Percentiles rank a stretch among this genome's conserved stretches.
Evolutionary conservation across 2,888 invertebrate genomes (phyloP).

Genomic region (Tipula lateralis): DNA sequence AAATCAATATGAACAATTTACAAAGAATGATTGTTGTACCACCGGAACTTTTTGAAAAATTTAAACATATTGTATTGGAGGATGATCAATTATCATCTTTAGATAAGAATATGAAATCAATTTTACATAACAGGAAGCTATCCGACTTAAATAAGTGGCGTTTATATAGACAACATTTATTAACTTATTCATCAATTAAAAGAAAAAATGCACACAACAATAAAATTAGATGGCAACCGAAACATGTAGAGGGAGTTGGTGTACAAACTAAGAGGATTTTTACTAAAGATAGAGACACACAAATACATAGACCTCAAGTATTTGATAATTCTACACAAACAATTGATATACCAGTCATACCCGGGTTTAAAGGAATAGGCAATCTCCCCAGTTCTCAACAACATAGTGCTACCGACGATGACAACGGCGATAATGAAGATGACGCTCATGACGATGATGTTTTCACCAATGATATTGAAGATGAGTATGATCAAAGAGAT

Average conservation of each 20-base stretch:
- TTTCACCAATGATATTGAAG: no score
- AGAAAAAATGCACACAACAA: not conserved
- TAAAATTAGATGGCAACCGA: not conserved
- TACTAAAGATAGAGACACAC: not conserved
- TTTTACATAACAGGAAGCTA: conserved; percentile 27
- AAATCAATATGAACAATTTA: not conserved
- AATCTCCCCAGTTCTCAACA: no score
- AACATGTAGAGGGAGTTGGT: not conserved
- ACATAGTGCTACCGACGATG: no score
- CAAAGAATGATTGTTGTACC: conserved; percentile 29
- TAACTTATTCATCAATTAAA: not conserved
- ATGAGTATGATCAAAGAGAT: not conserved
- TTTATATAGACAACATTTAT: conserved; percentile 26
- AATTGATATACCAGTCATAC: not conserved
- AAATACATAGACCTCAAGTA: not conserved
- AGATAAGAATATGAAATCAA: conserved; percentile 20
- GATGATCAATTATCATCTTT: not conserved
- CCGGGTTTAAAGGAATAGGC: not conserved
- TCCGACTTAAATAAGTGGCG: conserved; percentile 27
- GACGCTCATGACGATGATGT: not conserved
- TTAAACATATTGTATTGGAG: not conserved
- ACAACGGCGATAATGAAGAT: not conserved
- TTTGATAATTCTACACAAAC: not conserved
- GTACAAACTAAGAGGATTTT: not conserved
- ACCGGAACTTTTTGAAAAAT: conserved; percentile 29